phyloP scores from a whole-genome alignment of 2,888 invertebrate species.

The Spilosoma lubricipeda region DNA sequence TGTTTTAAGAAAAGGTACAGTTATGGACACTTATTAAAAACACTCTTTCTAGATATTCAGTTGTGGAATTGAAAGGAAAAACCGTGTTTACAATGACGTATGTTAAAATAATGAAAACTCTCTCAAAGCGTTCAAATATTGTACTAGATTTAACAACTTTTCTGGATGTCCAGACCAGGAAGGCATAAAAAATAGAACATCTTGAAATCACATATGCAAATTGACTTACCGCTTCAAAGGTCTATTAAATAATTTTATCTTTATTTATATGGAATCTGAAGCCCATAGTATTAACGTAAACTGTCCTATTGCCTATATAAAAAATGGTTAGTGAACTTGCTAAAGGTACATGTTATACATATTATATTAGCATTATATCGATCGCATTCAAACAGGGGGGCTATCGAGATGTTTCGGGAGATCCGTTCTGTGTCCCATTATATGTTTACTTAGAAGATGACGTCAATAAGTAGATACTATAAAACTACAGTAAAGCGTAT shows the following conservation, averaged over 20 bases:
- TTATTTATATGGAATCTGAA: neutral
- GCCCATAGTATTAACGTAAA: neutral
- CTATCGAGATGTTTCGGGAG: neutral
- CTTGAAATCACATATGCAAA: no score
- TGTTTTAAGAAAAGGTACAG: no score
- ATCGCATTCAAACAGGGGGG: neutral
- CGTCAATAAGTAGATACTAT: neutral
- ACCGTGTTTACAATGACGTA: no score
- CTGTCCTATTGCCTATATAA: neutral
- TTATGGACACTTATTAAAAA: no score
- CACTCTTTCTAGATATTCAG: no score
- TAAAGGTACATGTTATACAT: neutral
- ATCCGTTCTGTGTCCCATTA: neutral
- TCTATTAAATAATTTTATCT: neutral
- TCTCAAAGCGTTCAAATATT: no score
- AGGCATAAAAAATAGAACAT: no score
- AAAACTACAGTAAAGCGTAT: no score
- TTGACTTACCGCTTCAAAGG: neutral
- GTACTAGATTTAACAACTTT: no score
- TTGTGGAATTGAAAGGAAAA: no score
- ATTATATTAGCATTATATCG: neutral
- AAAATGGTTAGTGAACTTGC: neutral
- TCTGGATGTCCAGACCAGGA: no score
- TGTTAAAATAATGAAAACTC: no score
- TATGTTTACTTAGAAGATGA: neutral